Percentiles rank a stretch among this genome's conserved stretches.
phyloP scores from a whole-genome alignment of 2,888 invertebrate species.

The Polietes domitor region DNA sequence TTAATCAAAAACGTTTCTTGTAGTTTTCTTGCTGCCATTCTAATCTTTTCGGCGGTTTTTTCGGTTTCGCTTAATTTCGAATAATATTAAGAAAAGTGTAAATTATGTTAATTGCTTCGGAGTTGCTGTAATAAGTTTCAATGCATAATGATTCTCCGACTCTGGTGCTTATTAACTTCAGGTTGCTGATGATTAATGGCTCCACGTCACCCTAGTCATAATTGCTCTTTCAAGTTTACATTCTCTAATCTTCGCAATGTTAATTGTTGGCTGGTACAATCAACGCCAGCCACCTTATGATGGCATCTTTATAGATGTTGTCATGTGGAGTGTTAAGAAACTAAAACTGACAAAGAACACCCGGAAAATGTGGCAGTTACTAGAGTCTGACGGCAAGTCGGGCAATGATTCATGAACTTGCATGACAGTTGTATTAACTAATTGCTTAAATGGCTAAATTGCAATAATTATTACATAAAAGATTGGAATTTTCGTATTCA shows the following conservation, averaged over 20 bases:
- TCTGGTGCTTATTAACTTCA: background rate
- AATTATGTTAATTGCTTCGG: conserved; percentile 9
- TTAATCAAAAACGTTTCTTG: conserved; percentile 70
- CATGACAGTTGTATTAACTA: too few species aligned
- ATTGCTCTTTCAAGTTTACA: background rate
- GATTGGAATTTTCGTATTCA: too few species aligned
- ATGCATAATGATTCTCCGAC: background rate
- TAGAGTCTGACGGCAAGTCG: too few species aligned
- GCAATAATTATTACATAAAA: too few species aligned
- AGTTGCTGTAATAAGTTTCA: conserved; percentile 34
- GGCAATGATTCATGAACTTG: too few species aligned
- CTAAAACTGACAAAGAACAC: background rate
- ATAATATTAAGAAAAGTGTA: conserved; percentile 25
- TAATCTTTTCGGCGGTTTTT: background rate
- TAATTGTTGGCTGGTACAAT: background rate
- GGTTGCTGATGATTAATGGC: conserved; percentile 21
- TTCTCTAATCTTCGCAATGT: background rate
- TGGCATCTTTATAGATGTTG: background rate
- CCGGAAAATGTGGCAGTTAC: too few species aligned
- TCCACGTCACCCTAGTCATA: background rate
- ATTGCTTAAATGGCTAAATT: too few species aligned
- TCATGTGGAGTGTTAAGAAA: background rate
- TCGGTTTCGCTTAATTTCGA: conserved; percentile 36
- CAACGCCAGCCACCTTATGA: background rate
- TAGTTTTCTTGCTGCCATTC: too few species aligned